These are phyloP conservation scores for Monochamus alternatus DNA, from an alignment of 2,888 invertebrate species.

Conservation along the genomic window DNA sequence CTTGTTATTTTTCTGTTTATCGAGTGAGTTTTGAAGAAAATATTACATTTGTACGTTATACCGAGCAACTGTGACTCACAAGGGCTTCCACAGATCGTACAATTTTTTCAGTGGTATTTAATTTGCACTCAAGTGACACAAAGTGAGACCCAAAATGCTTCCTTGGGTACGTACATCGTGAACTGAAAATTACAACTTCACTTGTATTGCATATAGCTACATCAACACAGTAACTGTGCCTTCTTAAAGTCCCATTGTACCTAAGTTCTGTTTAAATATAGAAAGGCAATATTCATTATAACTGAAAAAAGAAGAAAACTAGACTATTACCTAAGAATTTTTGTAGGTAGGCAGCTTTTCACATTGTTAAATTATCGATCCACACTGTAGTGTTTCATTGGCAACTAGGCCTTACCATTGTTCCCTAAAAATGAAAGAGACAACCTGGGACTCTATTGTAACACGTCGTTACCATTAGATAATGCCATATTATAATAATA, in stretches of 20 bases:
- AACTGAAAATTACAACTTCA: slow-evolving; percentile 20
- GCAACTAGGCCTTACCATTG: slow-evolving; percentile 16
- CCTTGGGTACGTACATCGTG: slow-evolving; percentile 48
- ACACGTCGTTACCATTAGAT: slow-evolving; percentile 38
- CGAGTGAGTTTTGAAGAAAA: neutral
- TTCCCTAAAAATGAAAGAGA: slow-evolving; percentile 30
- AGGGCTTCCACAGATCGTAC: slow-evolving; percentile 60
- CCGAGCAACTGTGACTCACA: slow-evolving; percentile 44
- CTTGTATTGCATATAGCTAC: neutral
- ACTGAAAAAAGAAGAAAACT: neutral
- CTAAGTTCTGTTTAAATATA: neutral
- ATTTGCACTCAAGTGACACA: slow-evolving; percentile 55
- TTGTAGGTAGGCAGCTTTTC: neutral
- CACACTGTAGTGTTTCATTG: slow-evolving; percentile 15
- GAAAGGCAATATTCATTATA: no score
- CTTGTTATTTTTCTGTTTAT: no score
- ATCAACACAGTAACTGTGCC: no score
- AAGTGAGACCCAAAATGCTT: slow-evolving; percentile 45
- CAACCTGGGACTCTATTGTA: slow-evolving; percentile 25
- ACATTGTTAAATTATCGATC: neutral
- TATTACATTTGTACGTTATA: slow-evolving; percentile 10
- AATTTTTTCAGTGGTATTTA: slow-evolving; percentile 59
- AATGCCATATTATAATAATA: slow-evolving; percentile 30
- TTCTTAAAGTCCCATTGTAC: no score
- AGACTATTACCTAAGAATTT: neutral